These are phyloP conservation scores for Aphelocoma californica DNA, from an alignment of 2,797 vertebrate genomes.

Conservation along the genomic window DNA sequence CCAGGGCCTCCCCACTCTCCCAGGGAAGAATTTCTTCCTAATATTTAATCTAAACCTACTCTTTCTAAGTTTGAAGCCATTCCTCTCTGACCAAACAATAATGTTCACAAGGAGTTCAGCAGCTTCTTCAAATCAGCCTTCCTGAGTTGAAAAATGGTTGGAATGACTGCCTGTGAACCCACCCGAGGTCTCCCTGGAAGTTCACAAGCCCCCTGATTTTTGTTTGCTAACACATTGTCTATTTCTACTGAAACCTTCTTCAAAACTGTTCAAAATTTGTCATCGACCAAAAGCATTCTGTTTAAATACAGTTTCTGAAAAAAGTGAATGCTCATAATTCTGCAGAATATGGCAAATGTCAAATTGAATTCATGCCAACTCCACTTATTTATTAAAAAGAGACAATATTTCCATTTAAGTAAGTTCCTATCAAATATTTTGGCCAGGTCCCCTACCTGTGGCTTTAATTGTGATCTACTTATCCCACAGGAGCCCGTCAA, in stretches of 20 bases:
- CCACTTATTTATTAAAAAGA: constrained; percentile 3
- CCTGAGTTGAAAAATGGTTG: neutral
- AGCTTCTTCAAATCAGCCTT: neutral
- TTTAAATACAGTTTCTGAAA: constrained; percentile 5
- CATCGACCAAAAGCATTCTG: neutral
- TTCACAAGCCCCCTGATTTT: neutral
- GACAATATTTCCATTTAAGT: neutral
- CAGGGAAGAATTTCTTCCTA: neutral
- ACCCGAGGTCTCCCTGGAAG: neutral
- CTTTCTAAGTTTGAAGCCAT: neutral
- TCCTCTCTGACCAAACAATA: neutral
- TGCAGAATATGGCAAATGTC: constrained; percentile 26
- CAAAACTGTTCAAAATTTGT: constrained; percentile 5
- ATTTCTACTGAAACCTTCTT: constrained; percentile 9
- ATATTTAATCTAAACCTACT: neutral
- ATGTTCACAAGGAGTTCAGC: neutral
- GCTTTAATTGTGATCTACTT: neutral
- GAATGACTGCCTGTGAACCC: neutral
- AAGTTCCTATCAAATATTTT: neutral
- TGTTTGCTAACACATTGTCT: neutral
- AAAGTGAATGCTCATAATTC: neutral
- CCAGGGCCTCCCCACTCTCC: neutral
- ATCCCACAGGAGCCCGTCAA: neutral
- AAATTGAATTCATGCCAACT: neutral
- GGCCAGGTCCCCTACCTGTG: neutral